phyloP scores from a whole-genome alignment of 2,888 invertebrate species.

The Palloptera scutellata region DNA sequence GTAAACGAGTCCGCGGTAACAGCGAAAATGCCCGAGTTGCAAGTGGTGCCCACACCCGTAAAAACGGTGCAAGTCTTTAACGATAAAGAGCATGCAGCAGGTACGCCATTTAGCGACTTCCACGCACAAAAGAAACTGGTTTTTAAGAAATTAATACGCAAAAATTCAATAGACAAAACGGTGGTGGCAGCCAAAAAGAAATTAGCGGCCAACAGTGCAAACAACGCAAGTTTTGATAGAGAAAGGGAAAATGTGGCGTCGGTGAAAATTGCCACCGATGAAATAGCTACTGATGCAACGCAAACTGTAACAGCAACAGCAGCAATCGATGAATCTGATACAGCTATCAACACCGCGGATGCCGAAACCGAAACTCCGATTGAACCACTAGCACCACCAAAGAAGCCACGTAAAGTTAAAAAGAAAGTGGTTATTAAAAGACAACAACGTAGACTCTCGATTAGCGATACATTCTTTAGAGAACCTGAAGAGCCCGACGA shows the following conservation, averaged over 20 bases:
- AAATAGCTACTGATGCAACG: background rate
- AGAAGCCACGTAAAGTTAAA: conserved; percentile 56
- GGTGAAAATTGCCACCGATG: too few relatives aligned
- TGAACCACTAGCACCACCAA: conserved; percentile 36
- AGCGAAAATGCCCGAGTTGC: conserved; percentile 53
- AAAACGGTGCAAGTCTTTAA: conserved; percentile 51
- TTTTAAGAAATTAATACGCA: conserved; percentile 52
- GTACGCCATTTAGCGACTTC: conserved; percentile 36
- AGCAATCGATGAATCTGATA: conserved; percentile 6
- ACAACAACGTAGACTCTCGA: conserved; percentile 59
- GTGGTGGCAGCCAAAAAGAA: conserved; percentile 20
- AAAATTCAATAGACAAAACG: conserved; percentile 44
- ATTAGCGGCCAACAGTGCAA: conserved; percentile 14
- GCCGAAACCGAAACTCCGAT: background rate
- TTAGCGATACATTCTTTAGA: conserved; percentile 54
- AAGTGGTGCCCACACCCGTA: conserved; percentile 51
- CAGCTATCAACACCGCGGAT: background rate
- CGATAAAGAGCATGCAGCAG: conserved; percentile 35
- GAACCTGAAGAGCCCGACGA: conserved; percentile 35
- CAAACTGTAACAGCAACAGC: conserved; percentile 38
- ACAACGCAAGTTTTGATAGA: background rate
- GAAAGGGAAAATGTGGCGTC: too few relatives aligned
- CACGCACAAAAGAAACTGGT: conserved; percentile 44
- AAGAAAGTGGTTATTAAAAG: conserved; percentile 62
- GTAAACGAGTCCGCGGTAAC: conserved; percentile 24